Conservation (phyloP, 2,113 vertebrate genomes). For the Phrynocephalus versicolor region DNA sequence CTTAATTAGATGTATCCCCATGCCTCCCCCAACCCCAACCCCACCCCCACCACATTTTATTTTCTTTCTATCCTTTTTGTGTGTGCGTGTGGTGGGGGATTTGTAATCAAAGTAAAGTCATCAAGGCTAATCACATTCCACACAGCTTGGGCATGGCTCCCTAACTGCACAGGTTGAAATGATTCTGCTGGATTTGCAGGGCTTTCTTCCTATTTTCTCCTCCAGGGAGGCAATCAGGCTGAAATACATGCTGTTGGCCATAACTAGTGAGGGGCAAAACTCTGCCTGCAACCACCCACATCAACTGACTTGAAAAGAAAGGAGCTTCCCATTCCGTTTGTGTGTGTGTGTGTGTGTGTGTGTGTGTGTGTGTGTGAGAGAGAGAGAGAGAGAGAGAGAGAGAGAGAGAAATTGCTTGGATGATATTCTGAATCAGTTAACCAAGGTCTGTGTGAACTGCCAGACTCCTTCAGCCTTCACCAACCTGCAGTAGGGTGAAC, state of each 20-base stretch:
- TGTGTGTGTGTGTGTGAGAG: too few species aligned
- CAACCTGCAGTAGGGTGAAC: too few species aligned
- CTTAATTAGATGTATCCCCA: background rate
- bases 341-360: too few species aligned
- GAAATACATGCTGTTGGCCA: background rate
- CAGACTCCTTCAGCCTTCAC: too few species aligned
- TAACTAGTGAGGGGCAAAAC: background rate
- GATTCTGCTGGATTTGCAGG: background rate
- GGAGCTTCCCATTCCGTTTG: background rate
- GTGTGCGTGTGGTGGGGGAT: background rate
- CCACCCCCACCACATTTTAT: background rate
- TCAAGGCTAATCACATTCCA: background rate
- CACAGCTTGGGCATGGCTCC: background rate
- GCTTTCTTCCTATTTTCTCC: background rate
- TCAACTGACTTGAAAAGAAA: background rate
- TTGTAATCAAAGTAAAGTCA: background rate
- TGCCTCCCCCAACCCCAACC: background rate
- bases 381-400: too few species aligned
- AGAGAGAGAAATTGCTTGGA: too few species aligned
- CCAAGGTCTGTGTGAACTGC: too few species aligned
- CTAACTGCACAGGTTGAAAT: conserved; percentile 3
- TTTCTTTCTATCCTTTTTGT: background rate
- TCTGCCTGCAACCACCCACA: too few species aligned
- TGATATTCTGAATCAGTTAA: too few species aligned
- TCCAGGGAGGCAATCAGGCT: background rate